A percentile compares a stretch with the other conserved stretches of the same genome.
These are phyloP conservation scores for Drosophila longiperda DNA, from an alignment of 2,888 invertebrate genomes.

Conservation along the genomic window DNA sequence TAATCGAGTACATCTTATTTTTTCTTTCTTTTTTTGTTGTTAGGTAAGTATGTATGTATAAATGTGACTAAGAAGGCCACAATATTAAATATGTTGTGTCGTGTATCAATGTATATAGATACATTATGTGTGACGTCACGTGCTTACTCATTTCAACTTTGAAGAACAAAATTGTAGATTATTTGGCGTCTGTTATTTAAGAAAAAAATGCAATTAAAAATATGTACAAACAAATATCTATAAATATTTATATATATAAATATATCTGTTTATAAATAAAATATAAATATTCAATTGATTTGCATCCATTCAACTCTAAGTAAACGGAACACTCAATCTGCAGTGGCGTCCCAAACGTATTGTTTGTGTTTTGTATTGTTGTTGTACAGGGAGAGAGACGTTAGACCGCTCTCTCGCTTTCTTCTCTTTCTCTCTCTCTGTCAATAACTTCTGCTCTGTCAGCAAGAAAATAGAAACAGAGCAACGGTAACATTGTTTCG, in stretches of 20 bases:
- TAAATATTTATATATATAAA: neutral
- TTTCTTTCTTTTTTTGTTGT: conserved; percentile 1
- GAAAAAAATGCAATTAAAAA: conserved; percentile 7
- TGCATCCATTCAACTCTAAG: conserved; percentile 32
- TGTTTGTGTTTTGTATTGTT: conserved; percentile 18
- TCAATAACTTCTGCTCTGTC: conserved; percentile 67
- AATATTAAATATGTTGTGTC: conserved; percentile 19
- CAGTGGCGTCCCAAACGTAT: conserved; percentile 37
- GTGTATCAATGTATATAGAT: neutral
- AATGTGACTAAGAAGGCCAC: conserved; percentile 5
- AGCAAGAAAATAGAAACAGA: conserved; percentile 71
- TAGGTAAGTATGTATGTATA: neutral
- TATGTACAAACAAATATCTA: neutral
- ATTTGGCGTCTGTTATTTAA: conserved; percentile 24
- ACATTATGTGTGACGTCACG: conserved; percentile 45
- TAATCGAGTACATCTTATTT: conserved; percentile 5
- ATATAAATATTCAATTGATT: conserved; percentile 39
- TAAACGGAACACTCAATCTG: conserved; percentile 17
- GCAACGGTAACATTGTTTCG: conserved; percentile 12
- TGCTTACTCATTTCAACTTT: conserved; percentile 5
- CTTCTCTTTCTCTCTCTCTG: neutral
- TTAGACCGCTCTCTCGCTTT: conserved; percentile 16
- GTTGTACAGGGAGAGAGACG: conserved; percentile 1
- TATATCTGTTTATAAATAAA: no score
- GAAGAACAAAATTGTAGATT: neutral